Evolutionary conservation across 2,113 vertebrate species (phyloP), one percentile per base, ranked within the genome.

Genomic region (Ramphastos sulfuratus): DNA sequence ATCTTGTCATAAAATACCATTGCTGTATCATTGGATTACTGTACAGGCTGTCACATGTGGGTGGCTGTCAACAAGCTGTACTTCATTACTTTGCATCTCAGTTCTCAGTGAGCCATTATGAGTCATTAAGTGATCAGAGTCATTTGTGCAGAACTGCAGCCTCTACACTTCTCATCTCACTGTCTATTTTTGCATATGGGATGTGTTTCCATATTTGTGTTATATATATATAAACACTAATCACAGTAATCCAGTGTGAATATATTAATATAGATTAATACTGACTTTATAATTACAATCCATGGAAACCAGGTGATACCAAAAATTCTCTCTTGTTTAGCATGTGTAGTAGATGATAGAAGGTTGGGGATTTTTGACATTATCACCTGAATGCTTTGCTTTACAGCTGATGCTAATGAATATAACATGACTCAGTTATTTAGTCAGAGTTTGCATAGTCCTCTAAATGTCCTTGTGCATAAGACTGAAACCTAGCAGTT

Each of bases 61-160:
- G 86, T 72, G 89, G 81, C 90, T 97, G 48, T 96, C 82, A 97
- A 92, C 21, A 67, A 93, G 89, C 90, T 95, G 63, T 78, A 78
- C 82, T 92, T 95, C 82, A 95, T 97, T 95, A 95, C 91, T 96
- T 95, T 92, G 79, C 0, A 64, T 54, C 54, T 91, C 83, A 61
- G 87, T 94, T 95, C 28, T 31, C 85, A 96, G 80, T 82, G 90
- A 96, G 69, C 82, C 82, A 96, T 97, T 97, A 96, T 93, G 96
- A 98, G 79, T 96, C 93, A 97, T 97, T 97, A 97, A 96, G 90
- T 96, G 90, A 96, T 97, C 93, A 97, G 93, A 90, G 87, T 88
- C 86, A 96, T 73, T 96, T 97, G 81, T 95, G 64, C 27, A 85
- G 94, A 97, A 94, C 54, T 95, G 78, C 89, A 94, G 85, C 95